Conservation (phyloP, 2,888 invertebrate genomes). For the Meiosimyza platycephala region DNA sequence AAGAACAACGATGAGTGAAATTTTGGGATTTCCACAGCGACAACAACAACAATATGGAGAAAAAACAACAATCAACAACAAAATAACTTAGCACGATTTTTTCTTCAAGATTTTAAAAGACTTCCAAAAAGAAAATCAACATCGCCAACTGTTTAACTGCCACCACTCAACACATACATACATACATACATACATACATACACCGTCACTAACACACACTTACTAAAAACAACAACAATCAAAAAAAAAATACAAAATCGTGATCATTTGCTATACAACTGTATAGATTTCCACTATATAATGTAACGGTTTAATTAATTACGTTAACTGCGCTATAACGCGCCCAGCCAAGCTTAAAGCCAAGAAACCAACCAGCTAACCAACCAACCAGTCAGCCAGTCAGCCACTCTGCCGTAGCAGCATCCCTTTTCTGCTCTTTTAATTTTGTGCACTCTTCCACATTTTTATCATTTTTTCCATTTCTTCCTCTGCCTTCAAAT, state of each 20-base stretch:
- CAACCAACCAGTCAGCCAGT: slow-evolving; percentile 6
- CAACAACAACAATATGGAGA: slow-evolving; percentile 19
- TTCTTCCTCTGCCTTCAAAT: neutral
- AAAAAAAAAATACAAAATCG: slow-evolving; percentile 49
- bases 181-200: slow-evolving; percentile 4
- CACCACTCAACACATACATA: slow-evolving; percentile 22
- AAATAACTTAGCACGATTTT: slow-evolving; percentile 37
- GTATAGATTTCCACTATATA: slow-evolving; percentile 40
- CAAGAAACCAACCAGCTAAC: slow-evolving; percentile 1
- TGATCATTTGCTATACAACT: slow-evolving; percentile 46
- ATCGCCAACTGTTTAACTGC: slow-evolving; percentile 5
- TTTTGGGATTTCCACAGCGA: slow-evolving; percentile 7
- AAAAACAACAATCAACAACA: slow-evolving; percentile 29
- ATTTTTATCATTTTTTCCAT: slow-evolving; percentile 5
- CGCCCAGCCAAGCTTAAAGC: slow-evolving; percentile 30
- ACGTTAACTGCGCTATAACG: slow-evolving; percentile 54
- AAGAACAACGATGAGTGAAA: slow-evolving; percentile 12
- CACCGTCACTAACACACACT: slow-evolving; percentile 1
- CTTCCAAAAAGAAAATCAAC: slow-evolving; percentile 25
- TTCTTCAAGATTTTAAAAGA: slow-evolving; percentile 18
- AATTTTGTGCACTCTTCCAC: slow-evolving; percentile 29
- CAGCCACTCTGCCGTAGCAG: neutral
- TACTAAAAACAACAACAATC: slow-evolving; percentile 33
- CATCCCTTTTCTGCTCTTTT: slow-evolving; percentile 35
- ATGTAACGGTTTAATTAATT: slow-evolving; percentile 67